Evolutionary conservation across 64 coral and sea anemone species (phyloP).

Genomic region (Pocillopora verrucosa): DNA sequence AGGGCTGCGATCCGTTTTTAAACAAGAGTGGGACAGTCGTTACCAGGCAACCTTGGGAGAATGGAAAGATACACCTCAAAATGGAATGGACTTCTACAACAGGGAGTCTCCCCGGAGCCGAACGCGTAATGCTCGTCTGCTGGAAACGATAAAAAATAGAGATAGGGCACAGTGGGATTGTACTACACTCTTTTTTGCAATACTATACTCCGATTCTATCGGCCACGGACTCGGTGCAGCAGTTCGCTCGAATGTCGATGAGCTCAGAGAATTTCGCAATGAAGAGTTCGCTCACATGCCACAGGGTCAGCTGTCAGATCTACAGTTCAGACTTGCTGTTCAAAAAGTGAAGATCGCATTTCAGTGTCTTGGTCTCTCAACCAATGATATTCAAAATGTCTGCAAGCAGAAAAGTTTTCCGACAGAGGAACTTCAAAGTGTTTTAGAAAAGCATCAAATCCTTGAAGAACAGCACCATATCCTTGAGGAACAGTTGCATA

Average conservation of each 20-base stretch:
- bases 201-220: neutral
- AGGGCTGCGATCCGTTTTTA: too few species aligned
- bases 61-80: too few species aligned
- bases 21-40: too few species aligned
- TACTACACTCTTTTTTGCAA: too few species aligned
- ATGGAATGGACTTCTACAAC: too few species aligned
- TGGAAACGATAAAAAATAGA: too few species aligned
- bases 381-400: constrained; percentile 16
- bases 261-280: constrained; percentile 33
- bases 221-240: neutral
- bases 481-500: neutral
- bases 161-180: neutral
- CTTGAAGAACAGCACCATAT: neutral
- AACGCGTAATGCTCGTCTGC: too few species aligned
- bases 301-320: constrained; percentile 8
- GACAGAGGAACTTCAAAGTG: constrained; percentile 12
- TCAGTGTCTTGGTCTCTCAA: constrained; percentile 9
- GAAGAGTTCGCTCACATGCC: constrained; percentile 47
- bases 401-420: constrained; percentile 39
- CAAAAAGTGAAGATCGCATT: constrained; percentile 29
- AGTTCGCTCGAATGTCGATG: constrained; percentile 6
- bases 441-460: neutral
- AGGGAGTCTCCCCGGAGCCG: too few species aligned
- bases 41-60: too few species aligned
- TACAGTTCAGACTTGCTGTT: neutral